Base-by-base conservation (phyloP, 2,113 vertebrate species). In the Protobothrops flavoviridis region DNA sequence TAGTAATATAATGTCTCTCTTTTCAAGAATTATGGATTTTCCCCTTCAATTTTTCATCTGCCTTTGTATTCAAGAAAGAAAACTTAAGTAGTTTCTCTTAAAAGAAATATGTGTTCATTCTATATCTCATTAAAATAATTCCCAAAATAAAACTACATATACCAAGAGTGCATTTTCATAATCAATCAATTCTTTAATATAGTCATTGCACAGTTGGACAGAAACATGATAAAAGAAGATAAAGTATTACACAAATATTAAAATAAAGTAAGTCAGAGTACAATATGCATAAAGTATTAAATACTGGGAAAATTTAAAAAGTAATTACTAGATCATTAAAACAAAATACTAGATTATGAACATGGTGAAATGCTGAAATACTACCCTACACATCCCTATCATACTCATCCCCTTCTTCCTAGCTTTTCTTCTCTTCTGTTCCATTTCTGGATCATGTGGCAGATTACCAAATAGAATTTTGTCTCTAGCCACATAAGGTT, bases 151-250 rank as follows among this genome's bases (percentile, higher is more conserved):
- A 93, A 59, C n/a, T 55, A 56, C 29, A 45, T n/a, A 17, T 81
- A 61, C 92, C 91, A 93, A 91, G 17, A 93, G 50, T 13, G 17
- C 6, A 39, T 81, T 81, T 81, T 81, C 69, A 81, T 39, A 81
- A 43, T 81, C 33, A 81, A 81, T 81, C 13, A 74, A 74, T 33
- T 81, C 5, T 81, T 81, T 81, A 81, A 81, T 39, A 81, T 81
- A 81, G 74, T 43, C 33, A 43, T 39, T 81, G 33, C 17, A 81
- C 17, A 81, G 33, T 81, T 81, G 33, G 74, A 81, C 7, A 39
- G 17, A 39, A 43, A 43, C 39, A 81, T 21, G 33, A 74, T 11
- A 69, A 74, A 74, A 74, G 13, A 74, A n/a, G n/a, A 39, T 39
- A 43, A 81, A 81, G 17, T 43, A 81, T 15, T 81, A 39, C 17